Percentiles rank a stretch among this genome's conserved stretches.
These are phyloP conservation scores for Campylomormyrus numenius DNA, from an alignment of 2,113 vertebrate genomes.

Conservation along the genomic window DNA sequence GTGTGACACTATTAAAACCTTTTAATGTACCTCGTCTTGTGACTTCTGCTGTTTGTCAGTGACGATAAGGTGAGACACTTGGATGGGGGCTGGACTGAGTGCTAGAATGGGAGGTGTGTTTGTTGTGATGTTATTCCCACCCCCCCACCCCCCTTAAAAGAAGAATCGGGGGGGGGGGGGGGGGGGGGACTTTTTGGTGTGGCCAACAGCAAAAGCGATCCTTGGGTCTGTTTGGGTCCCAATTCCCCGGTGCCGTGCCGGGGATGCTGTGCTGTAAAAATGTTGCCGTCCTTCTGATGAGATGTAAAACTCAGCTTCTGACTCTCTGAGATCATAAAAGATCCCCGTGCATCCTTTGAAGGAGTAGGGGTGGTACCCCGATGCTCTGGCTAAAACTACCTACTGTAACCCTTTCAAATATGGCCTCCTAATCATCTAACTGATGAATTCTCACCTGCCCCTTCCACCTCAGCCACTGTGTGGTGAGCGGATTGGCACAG, in stretches of 20 bases:
- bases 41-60: slow-evolving; percentile 33
- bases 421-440: neutral
- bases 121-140: neutral
- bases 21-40: slow-evolving; percentile 31
- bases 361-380: neutral
- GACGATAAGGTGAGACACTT: slow-evolving; percentile 9
- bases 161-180: neutral
- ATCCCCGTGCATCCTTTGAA: neutral
- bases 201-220: neutral
- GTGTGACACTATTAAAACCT: slow-evolving; percentile 34
- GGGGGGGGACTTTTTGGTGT: neutral
- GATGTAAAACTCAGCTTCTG: neutral
- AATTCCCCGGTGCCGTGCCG: neutral
- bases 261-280: neutral
- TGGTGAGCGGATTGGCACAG: neutral
- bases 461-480: neutral
- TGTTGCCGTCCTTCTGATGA: neutral
- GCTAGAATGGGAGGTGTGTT: neutral
- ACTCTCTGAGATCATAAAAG: neutral
- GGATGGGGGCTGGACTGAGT: neutral
- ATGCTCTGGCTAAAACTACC: neutral
- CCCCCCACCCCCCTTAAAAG: neutral
- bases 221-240: neutral
- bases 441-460: neutral
- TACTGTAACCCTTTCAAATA: neutral